Evolutionary conservation across 2,888 invertebrate species (phyloP).

Genomic region (Latrodectus hesperus): DNA sequence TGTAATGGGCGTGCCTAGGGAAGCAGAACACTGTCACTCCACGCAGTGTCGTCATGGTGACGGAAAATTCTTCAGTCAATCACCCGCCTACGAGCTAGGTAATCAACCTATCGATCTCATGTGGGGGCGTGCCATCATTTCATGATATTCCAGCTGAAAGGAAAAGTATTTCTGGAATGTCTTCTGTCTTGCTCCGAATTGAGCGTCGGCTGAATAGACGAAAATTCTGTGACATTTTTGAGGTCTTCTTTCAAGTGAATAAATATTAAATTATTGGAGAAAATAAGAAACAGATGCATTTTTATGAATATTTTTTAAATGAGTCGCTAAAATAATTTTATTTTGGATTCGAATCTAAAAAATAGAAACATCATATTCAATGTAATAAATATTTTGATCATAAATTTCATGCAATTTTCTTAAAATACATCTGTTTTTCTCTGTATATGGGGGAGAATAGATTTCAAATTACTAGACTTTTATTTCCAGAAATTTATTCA

Average conservation of each 20-base stretch:
- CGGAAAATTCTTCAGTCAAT: constrained; percentile 50
- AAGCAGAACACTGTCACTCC: no score
- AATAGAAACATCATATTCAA: no score
- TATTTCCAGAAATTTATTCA: no score
- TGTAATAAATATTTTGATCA: no score
- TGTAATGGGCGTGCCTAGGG: constrained; percentile 30
- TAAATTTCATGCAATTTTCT: no score
- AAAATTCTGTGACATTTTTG: neutral
- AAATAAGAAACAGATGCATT: neutral
- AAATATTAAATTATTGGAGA: constrained; percentile 32
- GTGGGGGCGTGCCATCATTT: constrained; percentile 47
- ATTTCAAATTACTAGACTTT: no score
- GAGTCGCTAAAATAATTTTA: no score
- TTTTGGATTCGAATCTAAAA: no score
- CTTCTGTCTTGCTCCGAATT: neutral
- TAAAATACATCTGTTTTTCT: no score
- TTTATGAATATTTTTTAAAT: no score
- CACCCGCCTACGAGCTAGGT: constrained; percentile 59
- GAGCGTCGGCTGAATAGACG: constrained; percentile 18
- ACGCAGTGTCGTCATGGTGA: constrained; percentile 34
- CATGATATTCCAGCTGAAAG: constrained; percentile 34
- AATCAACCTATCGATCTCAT: constrained; percentile 64
- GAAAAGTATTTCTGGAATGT: constrained; percentile 27
- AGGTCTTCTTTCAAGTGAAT: constrained; percentile 11
- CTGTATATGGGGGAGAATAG: no score